Evolutionary conservation across 2,113 vertebrate species (phyloP).

Genomic region (Motacilla alba): DNA sequence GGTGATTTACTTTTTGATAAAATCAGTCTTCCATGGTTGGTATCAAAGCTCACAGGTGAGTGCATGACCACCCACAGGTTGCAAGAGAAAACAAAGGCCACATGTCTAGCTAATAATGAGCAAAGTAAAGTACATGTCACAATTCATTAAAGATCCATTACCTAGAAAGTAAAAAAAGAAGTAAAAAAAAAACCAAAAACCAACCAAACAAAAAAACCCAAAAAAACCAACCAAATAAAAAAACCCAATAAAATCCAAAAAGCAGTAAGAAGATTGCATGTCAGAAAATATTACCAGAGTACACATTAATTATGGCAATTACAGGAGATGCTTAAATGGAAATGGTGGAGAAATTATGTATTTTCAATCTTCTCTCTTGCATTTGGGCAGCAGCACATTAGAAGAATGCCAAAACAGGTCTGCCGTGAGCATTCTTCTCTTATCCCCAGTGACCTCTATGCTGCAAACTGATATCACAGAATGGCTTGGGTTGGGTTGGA

Average conservation of each 20-base stretch:
- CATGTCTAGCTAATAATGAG: slow-evolving; percentile 4
- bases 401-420: background rate
- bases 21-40: background rate
- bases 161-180: background rate
- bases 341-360: background rate
- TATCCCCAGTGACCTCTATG: background rate
- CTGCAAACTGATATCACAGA: background rate
- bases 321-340: background rate
- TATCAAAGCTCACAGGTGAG: slow-evolving; percentile 1
- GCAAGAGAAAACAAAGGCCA: slow-evolving; percentile 4
- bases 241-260: background rate
- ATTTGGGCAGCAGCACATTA: background rate
- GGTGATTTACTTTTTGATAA: slow-evolving; percentile 11
- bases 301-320: background rate
- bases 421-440: background rate
- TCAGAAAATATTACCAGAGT: background rate
- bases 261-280: background rate
- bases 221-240: background rate
- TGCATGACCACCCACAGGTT: background rate
- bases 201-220: background rate
- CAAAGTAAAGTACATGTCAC: background rate
- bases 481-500: background rate
- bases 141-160: background rate
- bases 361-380: background rate
- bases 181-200: background rate